phyloP scores from a whole-genome alignment of 2,113 vertebrate genomes.

The Cnemophilus loriae region DNA sequence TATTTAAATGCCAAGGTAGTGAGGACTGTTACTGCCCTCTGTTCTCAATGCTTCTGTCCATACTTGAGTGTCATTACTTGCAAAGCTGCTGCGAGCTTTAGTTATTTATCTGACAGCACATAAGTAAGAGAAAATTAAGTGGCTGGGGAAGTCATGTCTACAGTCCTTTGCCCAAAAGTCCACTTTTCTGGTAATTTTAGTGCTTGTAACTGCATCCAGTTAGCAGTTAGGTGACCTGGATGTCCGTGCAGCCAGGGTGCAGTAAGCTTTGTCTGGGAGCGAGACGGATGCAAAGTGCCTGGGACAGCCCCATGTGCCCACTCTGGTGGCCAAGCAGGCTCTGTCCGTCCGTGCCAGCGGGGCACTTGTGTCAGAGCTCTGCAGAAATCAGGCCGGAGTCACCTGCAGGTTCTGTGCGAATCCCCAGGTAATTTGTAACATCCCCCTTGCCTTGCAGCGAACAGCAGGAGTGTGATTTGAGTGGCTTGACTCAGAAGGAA shows the following conservation, averaged over 20 bases:
- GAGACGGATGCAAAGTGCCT: rapidly evolving
- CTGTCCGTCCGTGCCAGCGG: background rate
- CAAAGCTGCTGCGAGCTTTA: background rate
- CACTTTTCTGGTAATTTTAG: background rate
- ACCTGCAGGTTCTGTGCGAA: background rate
- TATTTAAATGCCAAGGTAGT: background rate
- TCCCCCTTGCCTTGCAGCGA: background rate
- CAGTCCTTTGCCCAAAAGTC: background rate
- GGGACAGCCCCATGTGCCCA: background rate
- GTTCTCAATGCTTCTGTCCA: rapidly evolving
- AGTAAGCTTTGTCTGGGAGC: background rate
- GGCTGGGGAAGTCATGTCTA: background rate
- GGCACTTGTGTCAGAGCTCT: background rate
- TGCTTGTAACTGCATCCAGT: background rate
- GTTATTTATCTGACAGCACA: background rate
- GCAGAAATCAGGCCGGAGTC: background rate
- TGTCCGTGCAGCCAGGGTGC: background rate
- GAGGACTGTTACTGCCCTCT: background rate
- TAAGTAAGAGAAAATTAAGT: background rate
- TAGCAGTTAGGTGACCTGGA: background rate
- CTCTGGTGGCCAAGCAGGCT: background rate
- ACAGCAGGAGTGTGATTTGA: background rate
- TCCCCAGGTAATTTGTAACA: background rate
- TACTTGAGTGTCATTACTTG: rapidly evolving
- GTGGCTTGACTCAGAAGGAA: background rate